Percentiles rank a stretch among this genome's conserved stretches.
Conservation (phyloP, 2,113 vertebrate species). For the Dicrurus megarhynchus region DNA sequence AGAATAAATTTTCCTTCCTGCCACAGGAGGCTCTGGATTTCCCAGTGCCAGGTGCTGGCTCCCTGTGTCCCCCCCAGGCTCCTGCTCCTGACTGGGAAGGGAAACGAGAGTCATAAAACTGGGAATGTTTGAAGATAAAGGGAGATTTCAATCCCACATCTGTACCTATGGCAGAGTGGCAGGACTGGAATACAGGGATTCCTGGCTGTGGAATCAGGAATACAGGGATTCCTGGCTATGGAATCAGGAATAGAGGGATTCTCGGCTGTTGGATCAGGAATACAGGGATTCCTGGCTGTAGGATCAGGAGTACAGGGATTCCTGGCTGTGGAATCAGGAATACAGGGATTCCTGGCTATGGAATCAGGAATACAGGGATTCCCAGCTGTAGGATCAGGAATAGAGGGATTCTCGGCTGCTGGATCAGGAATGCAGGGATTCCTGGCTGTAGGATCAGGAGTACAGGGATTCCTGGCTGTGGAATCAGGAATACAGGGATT, state of each 20-base stretch:
- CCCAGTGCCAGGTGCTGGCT: background rate
- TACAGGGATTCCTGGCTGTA: rapidly evolving
- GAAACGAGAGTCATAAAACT: background rate
- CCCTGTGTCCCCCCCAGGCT: background rate
- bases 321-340: rapidly evolving
- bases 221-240: rapidly evolving
- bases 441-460: background rate
- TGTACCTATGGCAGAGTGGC: rapidly evolving
- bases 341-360: background rate
- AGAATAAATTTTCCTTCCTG: background rate
- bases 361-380: background rate
- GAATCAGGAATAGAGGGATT: background rate
- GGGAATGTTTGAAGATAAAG: background rate
- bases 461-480: background rate
- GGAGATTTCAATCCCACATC: background rate
- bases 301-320: background rate
- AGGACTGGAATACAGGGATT: background rate
- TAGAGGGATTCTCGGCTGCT: rapidly evolving
- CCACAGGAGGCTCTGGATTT: background rate
- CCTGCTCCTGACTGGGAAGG: rapidly evolving
- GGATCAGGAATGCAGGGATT: background rate
- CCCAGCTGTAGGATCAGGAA: no score
- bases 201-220: no score
- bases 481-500: background rate
- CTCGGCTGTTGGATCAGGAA: background rate